A percentile compares a stretch with the other conserved stretches of the same genome.
Conservation (phyloP, 2,888 invertebrate genomes). For the Hirtodrosophila cameraria region DNA sequence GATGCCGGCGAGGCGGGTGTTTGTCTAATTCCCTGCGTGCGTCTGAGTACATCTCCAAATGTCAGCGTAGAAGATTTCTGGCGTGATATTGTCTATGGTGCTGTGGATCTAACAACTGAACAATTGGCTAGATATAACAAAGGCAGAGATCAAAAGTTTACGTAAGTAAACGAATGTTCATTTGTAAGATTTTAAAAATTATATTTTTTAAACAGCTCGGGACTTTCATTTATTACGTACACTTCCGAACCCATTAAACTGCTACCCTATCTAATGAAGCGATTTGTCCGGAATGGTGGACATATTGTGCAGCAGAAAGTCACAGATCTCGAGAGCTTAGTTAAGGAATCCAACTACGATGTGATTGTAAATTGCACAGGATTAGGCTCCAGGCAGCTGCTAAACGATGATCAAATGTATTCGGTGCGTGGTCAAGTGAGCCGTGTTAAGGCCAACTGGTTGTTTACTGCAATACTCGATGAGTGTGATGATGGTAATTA, state of each 20-base stretch:
- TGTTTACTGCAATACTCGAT: constrained; percentile 86
- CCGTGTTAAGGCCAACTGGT: constrained; percentile 89
- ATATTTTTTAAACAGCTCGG: constrained; percentile 84
- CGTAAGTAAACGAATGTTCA: constrained; percentile 35
- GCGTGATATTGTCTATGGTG: constrained; percentile 70
- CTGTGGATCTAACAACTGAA: constrained; percentile 42
- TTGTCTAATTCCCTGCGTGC: constrained; percentile 84
- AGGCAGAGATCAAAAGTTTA: constrained; percentile 69
- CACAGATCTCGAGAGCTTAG: constrained; percentile 85
- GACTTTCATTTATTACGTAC: constrained; percentile 88
- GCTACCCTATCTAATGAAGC: constrained; percentile 88
- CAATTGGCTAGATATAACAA: constrained; percentile 81
- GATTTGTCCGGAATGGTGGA: constrained; percentile 87
- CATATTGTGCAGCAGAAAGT: constrained; percentile 85
- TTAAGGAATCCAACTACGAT: constrained; percentile 85
- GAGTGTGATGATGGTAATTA: constrained; percentile 87
- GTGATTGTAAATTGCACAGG: constrained; percentile 92
- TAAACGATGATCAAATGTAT: constrained; percentile 86
- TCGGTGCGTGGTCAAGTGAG: constrained; percentile 91
- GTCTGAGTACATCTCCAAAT: constrained; percentile 80
- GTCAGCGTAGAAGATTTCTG: constrained; percentile 70
- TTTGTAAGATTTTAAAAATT: not conserved
- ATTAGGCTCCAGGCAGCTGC: constrained; percentile 87
- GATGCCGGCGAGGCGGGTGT: constrained; percentile 85
- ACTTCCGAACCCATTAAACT: constrained; percentile 88